A percentile compares a stretch with the other conserved stretches of the same genome.
Evolutionary conservation across 2,888 invertebrate species (phyloP).

Genomic region (Metallyticus violacea): DNA sequence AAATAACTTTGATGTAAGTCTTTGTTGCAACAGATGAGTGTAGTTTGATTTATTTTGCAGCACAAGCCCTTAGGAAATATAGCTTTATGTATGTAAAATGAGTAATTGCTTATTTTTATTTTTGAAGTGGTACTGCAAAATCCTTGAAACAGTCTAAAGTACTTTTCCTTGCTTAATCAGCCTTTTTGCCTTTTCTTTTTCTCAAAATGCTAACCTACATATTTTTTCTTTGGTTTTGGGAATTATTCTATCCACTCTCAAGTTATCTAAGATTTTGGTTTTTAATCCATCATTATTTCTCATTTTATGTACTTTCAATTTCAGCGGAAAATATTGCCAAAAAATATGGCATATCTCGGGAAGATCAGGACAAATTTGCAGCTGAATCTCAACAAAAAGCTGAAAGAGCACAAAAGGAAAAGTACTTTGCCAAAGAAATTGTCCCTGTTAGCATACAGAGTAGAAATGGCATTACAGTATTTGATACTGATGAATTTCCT

Average conservation of each 20-base stretch:
- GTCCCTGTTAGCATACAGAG: slow-evolving; percentile 58
- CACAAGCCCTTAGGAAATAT: neutral
- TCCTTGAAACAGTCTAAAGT: neutral
- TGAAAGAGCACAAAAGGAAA: slow-evolving; percentile 58
- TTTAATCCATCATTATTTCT: neutral
- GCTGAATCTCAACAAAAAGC: slow-evolving; percentile 64
- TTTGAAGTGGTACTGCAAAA: neutral
- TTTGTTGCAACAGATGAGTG: too few relatives aligned
- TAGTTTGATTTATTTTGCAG: too few relatives aligned
- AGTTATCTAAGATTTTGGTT: neutral
- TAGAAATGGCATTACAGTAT: slow-evolving; percentile 48
- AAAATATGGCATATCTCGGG: slow-evolving; percentile 60
- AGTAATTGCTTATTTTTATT: neutral
- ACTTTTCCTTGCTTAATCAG: neutral
- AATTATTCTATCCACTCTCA: neutral
- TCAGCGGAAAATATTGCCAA: slow-evolving; percentile 74
- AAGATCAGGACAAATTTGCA: slow-evolving; percentile 70
- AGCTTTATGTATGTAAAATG: neutral
- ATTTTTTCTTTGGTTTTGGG: neutral
- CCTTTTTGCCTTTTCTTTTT: neutral
- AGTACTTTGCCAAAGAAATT: slow-evolving; percentile 69
- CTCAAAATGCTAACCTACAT: neutral
- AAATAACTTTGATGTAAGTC: too few relatives aligned
- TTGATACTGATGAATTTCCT: slow-evolving; percentile 68
- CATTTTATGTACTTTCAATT: slow-evolving; percentile 27